Evolutionary conservation across 2,113 vertebrate species (phyloP), one percentile per base, ranked within the genome.

Genomic region (Phrynosoma platyrhinos): DNA sequence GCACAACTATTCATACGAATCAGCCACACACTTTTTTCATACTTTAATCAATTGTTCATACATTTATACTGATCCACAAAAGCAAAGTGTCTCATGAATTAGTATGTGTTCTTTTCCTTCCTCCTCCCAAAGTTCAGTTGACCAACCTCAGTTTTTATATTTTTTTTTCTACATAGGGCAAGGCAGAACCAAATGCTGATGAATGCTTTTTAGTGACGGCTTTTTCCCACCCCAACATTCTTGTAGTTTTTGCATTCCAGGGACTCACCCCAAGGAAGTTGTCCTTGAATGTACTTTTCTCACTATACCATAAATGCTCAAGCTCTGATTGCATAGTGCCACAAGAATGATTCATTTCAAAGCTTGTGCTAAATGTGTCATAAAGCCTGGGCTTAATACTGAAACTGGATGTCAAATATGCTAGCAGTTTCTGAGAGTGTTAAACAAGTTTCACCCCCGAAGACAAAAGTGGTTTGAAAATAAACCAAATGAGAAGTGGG

Each of bases 171-270:
- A 66, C 71, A 81, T 20, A 21, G 25, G 25, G 80, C 36, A 64
- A 82, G 68, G 79, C 79, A 82, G 79, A 55, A 74, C 69, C 69
- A 62, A 53, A 85, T 47, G 75, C 21, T 89, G 88, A 85, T 83
- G 81, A 74, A 89, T 85, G 23, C 30, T 80, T 5, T 20, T 62
- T 58, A n/a, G 32, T 80, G 55, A 80, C 32, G n/a, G 55, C 30
- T 30, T 36, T 66, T 75, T 79, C 40, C 64, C 78, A 68, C 80
- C 71, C 83, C 81, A 52, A 58, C 40, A 27, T 74, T 84, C 62
- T 88, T 76, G 30, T 62, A 47, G 68, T 85, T 81, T 89, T 71
- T 85, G 83, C 82, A 81, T 84, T 76, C 69, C 21, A 75, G 69
- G 88, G 58, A 58, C 78, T 81, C 69, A 30, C 40, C 79, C 69